Conservation (phyloP, 2,888 invertebrate genomes). For the Himalopsyche kuldschensis region DNA sequence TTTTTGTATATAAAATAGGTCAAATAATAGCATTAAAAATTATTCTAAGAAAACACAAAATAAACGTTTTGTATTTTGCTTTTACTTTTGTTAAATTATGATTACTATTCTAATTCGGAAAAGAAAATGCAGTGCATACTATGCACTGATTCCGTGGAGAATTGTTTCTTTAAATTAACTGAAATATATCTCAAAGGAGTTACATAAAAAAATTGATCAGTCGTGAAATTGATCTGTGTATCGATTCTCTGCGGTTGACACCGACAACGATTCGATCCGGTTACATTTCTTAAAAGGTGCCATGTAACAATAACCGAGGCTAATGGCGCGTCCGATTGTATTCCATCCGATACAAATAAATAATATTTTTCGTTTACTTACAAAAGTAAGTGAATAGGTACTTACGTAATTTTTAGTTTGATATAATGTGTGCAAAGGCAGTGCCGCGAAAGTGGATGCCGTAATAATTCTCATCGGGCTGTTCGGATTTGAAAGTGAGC, state of each 20-base stretch:
- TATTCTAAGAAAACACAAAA: too few species aligned
- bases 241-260: neutral
- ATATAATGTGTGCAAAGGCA: neutral
- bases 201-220: neutral
- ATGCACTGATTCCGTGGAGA: too few species aligned
- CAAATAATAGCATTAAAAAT: too few species aligned
- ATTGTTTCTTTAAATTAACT: neutral
- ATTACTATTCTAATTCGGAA: too few species aligned
- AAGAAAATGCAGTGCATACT: too few species aligned
- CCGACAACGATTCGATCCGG: neutral
- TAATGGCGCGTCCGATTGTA: neutral
- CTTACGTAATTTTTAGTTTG: neutral
- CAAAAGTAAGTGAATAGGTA: neutral
- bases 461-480: neutral
- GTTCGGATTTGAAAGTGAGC: neutral
- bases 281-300: neutral
- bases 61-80: too few species aligned
- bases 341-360: neutral
- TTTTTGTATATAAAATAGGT: too few species aligned
- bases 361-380: neutral
- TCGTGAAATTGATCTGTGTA: neutral
- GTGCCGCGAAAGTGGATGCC: neutral
- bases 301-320: neutral
- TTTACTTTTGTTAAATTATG: too few species aligned
- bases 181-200: neutral